phyloP scores from a whole-genome alignment of 2,888 invertebrate species.

The Cyrtodaria siliqua region DNA sequence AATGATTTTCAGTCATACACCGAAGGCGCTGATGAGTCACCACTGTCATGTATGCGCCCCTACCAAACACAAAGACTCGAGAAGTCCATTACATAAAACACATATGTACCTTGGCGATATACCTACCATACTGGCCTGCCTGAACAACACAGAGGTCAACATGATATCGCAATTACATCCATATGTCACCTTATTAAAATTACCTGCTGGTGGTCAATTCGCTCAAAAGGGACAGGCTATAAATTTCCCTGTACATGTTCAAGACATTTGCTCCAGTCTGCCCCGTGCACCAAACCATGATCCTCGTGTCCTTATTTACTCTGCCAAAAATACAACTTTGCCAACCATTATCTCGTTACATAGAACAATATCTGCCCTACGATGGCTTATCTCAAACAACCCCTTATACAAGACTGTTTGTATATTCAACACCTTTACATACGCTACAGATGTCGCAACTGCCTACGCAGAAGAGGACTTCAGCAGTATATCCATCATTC shows the following conservation, averaged over 20 bases:
- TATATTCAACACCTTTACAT: no score
- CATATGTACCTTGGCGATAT: no score
- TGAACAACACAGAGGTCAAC: neutral
- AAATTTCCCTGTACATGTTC: constrained; percentile 30
- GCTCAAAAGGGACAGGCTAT: constrained; percentile 36
- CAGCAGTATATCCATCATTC: constrained; percentile 7
- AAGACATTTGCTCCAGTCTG: constrained; percentile 9
- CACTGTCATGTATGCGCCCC: no score
- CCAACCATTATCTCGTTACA: neutral
- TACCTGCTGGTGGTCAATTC: constrained; percentile 37
- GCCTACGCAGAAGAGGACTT: no score
- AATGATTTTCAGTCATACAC: no score
- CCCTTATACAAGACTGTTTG: no score
- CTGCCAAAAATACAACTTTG: neutral
- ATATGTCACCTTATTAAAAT: constrained; percentile 23
- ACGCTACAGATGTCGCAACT: no score
- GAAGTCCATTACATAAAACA: no score
- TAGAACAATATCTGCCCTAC: no score
- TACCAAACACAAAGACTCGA: no score
- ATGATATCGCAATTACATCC: constrained; percentile 23
- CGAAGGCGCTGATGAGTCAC: no score
- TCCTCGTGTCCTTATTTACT: neutral
- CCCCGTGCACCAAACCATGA: neutral
- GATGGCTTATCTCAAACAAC: no score
- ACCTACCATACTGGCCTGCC: neutral